Percentiles rank a stretch among this genome's conserved stretches.
Conservation (phyloP, 2,797 vertebrate genomes). For the Enteromius mattozi region DNA sequence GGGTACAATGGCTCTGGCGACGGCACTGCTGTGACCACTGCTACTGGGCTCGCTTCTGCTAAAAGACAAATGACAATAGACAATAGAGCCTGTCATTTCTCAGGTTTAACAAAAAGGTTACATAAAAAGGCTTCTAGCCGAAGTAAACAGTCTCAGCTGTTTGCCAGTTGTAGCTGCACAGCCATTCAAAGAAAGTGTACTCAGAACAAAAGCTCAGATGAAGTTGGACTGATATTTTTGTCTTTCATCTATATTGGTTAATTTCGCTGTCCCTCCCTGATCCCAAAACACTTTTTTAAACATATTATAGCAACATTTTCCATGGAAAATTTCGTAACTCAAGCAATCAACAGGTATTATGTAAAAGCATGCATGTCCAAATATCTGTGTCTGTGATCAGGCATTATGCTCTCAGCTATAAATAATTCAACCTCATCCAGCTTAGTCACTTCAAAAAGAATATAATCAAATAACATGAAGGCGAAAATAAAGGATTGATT, state of each 20-base stretch:
- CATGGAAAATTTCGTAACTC: slow-evolving; percentile 20
- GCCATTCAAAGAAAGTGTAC: neutral
- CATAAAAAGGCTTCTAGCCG: slow-evolving; percentile 4
- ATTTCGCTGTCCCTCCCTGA: neutral
- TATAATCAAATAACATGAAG: slow-evolving; percentile 73
- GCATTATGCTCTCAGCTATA: slow-evolving; percentile 69
- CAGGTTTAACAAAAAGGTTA: slow-evolving; percentile 8
- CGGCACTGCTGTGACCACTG: neutral
- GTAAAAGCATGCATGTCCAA: slow-evolving; percentile 58
- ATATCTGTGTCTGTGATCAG: slow-evolving; percentile 64
- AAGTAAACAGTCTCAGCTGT: slow-evolving; percentile 11
- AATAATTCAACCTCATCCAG: slow-evolving; percentile 69
- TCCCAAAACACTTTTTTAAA: neutral
- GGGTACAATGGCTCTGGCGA: neutral
- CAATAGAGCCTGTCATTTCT: neutral
- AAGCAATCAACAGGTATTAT: slow-evolving; percentile 50
- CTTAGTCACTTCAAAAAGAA: slow-evolving; percentile 68
- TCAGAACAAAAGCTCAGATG: neutral
- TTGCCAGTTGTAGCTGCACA: neutral
- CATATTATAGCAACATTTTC: slow-evolving; percentile 11
- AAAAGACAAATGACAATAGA: neutral
- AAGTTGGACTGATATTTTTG: neutral
- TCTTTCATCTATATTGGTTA: neutral
- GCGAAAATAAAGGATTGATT: slow-evolving; percentile 73
- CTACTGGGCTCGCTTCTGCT: neutral